A percentile compares a stretch with the other conserved stretches of the same genome.
Conservation (phyloP, 1,140 invertebrate genomes). For the Conus betulinus region DNA sequence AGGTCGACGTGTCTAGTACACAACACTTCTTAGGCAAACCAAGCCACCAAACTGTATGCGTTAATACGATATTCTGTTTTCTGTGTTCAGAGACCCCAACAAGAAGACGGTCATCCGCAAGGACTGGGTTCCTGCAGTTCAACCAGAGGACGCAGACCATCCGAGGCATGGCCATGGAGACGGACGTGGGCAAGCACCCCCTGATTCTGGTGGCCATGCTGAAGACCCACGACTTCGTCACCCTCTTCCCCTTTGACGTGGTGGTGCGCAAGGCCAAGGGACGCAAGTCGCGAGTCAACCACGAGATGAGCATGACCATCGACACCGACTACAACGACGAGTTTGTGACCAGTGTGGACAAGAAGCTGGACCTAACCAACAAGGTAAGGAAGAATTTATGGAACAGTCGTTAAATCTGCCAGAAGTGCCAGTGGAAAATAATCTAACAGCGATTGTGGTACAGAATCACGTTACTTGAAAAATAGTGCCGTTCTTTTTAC, state of each 20-base stretch:
- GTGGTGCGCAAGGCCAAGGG: slow-evolving; percentile 37
- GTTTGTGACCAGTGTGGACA: slow-evolving; percentile 82
- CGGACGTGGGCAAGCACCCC: slow-evolving; percentile 80
- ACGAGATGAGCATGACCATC: slow-evolving; percentile 87
- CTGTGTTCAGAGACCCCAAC: slow-evolving; percentile 69
- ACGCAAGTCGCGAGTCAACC: slow-evolving; percentile 51
- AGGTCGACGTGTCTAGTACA: too few species aligned
- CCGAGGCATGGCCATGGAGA: slow-evolving; percentile 77
- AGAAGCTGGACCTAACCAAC: slow-evolving; percentile 84
- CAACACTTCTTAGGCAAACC: too few species aligned
- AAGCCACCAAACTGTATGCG: too few species aligned
- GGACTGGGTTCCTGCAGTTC: slow-evolving; percentile 56
- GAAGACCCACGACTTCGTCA: slow-evolving; percentile 5
- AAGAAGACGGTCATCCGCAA: slow-evolving; percentile 34
- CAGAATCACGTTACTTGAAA: too few species aligned
- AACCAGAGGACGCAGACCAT: slow-evolving; percentile 58
- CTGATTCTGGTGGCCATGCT: slow-evolving; percentile 56
- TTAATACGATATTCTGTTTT: too few species aligned
- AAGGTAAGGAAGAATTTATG: slow-evolving; percentile 76
- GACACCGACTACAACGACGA: slow-evolving; percentile 82
- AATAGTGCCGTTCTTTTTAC: too few species aligned
- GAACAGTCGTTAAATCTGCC: too few species aligned
- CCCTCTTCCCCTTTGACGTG: slow-evolving; percentile 47
- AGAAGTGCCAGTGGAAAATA: too few species aligned
- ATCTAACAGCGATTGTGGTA: too few species aligned